Evolutionary conservation across 2,797 vertebrate species (phyloP), one percentile per base, ranked within the genome.

Genomic region (Crocidura indochinensis): DNA sequence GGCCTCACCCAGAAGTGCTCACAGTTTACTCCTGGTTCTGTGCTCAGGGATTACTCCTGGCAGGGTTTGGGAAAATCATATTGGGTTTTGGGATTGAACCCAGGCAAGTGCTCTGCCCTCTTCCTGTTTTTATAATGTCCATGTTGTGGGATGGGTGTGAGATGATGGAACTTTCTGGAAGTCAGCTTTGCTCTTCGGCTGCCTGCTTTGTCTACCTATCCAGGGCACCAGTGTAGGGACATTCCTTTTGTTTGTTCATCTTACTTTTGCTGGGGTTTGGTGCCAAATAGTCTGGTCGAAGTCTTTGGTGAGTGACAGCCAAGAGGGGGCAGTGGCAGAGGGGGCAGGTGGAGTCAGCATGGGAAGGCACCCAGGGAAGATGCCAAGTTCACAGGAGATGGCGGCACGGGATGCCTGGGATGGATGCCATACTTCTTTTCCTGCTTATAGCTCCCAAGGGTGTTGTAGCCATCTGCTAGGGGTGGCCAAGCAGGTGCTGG

Each of bases 401-500:
- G 56, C 0, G 4, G 11, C 24, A n/a, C 65, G 51, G 83, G 38
- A 1, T 0, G 1, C 46, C 82, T 10, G 38, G 20, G 46, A 69
- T 0, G 0, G 20, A 53, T 60, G 49, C 51, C 69, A 5, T 0
- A 17, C 49, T 56, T 67, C 46, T 51, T 75, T 91, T 73, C 68
- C 90, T 93, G 85, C 85, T 88, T 2, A 0, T 6, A 31, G 84
- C 60, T 78, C 77, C 83, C 44, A 10, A 24, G 53, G 53, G 88
- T 0, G 0, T 65, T 9, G 27, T 4, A 67, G 72, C 96, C 89
- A 84, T 91, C 92, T 94, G 84, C 74, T 0, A 0, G 60, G 60
- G 72, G 12, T 10, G 0, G 87, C 38, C 90, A 75, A 82, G 27
- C 75, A 79, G 44, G 83, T 64, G 29, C n/a, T 91, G 38, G 84